Conservation (phyloP, 2,888 invertebrate genomes). For the Zele albiditarsus region DNA sequence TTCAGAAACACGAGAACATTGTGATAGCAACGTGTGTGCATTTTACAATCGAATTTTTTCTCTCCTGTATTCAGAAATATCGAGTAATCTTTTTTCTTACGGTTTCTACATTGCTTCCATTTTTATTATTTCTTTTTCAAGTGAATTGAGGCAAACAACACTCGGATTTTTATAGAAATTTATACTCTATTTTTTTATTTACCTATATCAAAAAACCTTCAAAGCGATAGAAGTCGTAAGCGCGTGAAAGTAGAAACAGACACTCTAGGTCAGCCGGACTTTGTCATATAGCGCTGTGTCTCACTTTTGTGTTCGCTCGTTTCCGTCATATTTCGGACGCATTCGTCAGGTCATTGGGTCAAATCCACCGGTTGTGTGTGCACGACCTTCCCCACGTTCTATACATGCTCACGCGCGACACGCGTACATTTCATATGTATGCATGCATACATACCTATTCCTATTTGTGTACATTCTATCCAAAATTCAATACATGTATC, state of each 20-base stretch:
- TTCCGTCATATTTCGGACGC: conserved; percentile 64
- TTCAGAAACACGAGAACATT: not conserved
- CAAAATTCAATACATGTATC: conserved; percentile 2
- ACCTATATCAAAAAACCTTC: not conserved
- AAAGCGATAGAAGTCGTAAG: not conserved
- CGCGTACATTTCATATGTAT: not conserved
- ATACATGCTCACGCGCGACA: conserved; percentile 19
- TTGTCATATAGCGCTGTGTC: conserved; percentile 2
- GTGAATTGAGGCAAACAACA: not conserved
- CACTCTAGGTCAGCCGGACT: conserved; percentile 23
- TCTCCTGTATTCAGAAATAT: no score
- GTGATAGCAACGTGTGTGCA: not conserved
- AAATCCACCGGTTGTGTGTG: conserved; percentile 58
- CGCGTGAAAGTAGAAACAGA: conserved; percentile 25
- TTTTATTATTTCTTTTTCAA: not conserved
- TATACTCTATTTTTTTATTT: not conserved
- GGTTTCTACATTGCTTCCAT: not conserved
- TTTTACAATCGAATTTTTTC: not conserved
- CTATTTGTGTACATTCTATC: conserved; percentile 3
- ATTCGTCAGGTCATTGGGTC: conserved; percentile 71
- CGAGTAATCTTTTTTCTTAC: no score
- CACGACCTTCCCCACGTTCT: conserved; percentile 36
- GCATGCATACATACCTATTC: conserved; percentile 2
- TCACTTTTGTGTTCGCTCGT: conserved; percentile 53
- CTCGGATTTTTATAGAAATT: not conserved